Evolutionary conservation across 2,888 invertebrate genomes (phyloP).

Genomic region (Macaria liturata): DNA sequence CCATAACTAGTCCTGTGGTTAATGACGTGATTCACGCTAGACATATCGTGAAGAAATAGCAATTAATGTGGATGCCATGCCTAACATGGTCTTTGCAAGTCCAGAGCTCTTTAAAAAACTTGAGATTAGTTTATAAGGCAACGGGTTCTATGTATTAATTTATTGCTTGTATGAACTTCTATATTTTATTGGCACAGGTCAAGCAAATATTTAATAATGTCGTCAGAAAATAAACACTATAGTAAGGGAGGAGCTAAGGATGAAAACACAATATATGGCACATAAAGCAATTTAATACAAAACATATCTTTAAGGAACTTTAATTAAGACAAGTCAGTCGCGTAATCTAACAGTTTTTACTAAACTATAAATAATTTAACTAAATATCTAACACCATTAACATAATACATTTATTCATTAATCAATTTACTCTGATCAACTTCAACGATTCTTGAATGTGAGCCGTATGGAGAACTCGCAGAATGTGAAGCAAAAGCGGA

Average conservation of each 20-base stretch:
- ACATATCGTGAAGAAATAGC: conserved; percentile 38
- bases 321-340: conserved; percentile 48
- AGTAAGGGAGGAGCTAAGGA: no score
- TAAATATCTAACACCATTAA: conserved; percentile 54
- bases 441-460: no score
- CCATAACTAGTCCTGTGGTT: conserved; percentile 18
- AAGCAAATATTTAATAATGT: no score
- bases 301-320: no score
- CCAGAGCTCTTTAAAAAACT: conserved; percentile 8
- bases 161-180: no score
- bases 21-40: conserved; percentile 40
- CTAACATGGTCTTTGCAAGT: conserved; percentile 11
- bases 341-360: conserved; percentile 27
- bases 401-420: background rate
- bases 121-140: no score
- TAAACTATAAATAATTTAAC: conserved; percentile 10
- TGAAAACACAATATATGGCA: no score
- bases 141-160: no score
- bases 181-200: no score
- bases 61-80: conserved; percentile 23
- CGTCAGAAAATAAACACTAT: no score
- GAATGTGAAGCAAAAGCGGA: conserved; percentile 33
- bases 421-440: no score
- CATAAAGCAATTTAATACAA: no score
- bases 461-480: background rate